Evolutionary conservation across 2,113 vertebrate species (phyloP), one percentile per base, ranked within the genome.

Genomic region (Condylura cristata): DNA sequence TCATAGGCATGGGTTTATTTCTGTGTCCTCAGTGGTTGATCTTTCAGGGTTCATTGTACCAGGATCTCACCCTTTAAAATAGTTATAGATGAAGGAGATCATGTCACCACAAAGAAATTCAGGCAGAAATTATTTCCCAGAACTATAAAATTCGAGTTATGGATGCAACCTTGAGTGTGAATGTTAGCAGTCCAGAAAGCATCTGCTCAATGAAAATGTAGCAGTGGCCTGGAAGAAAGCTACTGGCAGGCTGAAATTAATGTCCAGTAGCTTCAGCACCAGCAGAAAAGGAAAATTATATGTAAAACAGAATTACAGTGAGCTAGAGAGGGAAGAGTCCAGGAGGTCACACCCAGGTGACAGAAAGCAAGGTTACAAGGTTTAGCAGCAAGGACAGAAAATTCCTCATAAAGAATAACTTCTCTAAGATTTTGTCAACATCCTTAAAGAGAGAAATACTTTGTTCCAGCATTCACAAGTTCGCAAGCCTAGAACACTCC

Each of bases 11-110:
- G 63, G 51, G 26, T 87, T 93, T 86, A n/a, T n/a, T 9, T 74
- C 70, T 89, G 8, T 72, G 51, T 51, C 44, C 81, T 13, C 61
- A 68, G 37, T 34, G 53, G 68, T 44, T 87, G 82, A 41, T 61
- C 72, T 90, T 92, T 30, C 58, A 76, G 26, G 48, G 37, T 30
- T 3, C 20, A 56, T 18, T 17, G 8, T 80, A 87, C 8, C 58
- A 94, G 70, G 65, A 87, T 79, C 53, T 60, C 22, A 79, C 32
- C 48, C 79, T 96, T 95, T 68, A 78, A 93, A 93, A 93, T 32
- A n/a, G 39, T n/a, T 18, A 9, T 65, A 17, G 80, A 37, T 84
- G 75, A 32, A 9, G 58, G 32, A 86, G 14, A 44, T 32, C 32
- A 61, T 5, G 12, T 56, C 78, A 71, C 51, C 10, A 30, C 1